Base-by-base conservation (phyloP, 2,888 invertebrate species). In the Amphiduros pacificus region DNA sequence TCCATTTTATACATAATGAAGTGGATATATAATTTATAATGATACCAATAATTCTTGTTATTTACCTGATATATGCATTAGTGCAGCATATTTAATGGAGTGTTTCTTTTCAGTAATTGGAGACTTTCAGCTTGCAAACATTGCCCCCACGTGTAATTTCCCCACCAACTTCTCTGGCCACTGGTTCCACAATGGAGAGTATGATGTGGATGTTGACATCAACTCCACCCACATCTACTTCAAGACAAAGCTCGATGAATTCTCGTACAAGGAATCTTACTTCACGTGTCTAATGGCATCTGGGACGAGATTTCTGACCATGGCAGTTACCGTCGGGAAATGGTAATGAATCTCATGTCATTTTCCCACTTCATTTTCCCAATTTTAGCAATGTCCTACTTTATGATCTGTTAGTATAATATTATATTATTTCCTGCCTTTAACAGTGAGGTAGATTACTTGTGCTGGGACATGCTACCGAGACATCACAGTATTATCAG, bases 151-250 rank as follows among this genome's bases (percentile, higher is more conserved):
- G 0, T 97, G 97, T 77, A 88, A 92, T 49, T 83, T 97, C 64
- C 95, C 97, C 0, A 91, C 93, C 80, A 95, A 97, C 81, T 94
- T 94, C 83, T 88, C 90, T 0, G 96, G 97, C 0, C 88, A 91
- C 27, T 98, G 96, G 96, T 93, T 95, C 56, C 97, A 97, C 77
- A 96, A 96, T 0, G 95, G 95, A 6, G 96, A 97, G 78, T 91
- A 94, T 67, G 94, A 96, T 81, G 96, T 96, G 0, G 93, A 95
- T 41, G 79, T 82, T n/a, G 57, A 55, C 11, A 94, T 98, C 41
- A 97, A 97, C 77, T 92, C 94, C 77, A 98, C 97, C 0, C 96
- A 97, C 77, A 94, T 98, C 36, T 92, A 94, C 72, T 96, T 96
- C 84, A 94, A 92, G 0, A 94, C 92, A 84, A 92, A 92, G 82